A percentile compares a stretch with the other conserved stretches of the same genome.
phyloP scores from a whole-genome alignment of 2,888 invertebrate species.

The Orthosia gracilis region DNA sequence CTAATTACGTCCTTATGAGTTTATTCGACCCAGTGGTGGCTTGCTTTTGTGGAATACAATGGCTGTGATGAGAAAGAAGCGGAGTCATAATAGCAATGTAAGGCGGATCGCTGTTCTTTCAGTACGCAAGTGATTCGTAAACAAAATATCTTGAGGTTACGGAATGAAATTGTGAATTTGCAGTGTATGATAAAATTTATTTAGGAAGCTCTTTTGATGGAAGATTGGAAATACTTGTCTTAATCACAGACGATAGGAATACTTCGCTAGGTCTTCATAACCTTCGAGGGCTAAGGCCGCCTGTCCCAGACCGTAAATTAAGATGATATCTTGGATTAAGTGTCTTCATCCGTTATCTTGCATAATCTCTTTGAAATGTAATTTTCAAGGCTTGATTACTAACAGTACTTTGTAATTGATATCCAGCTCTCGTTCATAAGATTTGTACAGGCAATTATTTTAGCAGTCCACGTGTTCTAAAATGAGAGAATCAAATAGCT shows the following conservation, averaged over 20 bases:
- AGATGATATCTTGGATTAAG: slow-evolving; percentile 38
- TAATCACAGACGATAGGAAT: not conserved
- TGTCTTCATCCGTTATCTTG: slow-evolving; percentile 13
- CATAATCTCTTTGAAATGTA: slow-evolving; percentile 28
- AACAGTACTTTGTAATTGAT: slow-evolving; percentile 17
- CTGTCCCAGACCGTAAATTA: slow-evolving; percentile 25
- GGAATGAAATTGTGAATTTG: slow-evolving; percentile 10
- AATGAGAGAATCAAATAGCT: slow-evolving; percentile 45
- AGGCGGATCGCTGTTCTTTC: slow-evolving; percentile 43
- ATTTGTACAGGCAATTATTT: slow-evolving; percentile 25
- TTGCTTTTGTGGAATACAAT: slow-evolving; percentile 62
- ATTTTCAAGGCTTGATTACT: slow-evolving; percentile 24
- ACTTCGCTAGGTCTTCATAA: slow-evolving; percentile 1
- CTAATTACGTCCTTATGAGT: slow-evolving; percentile 58
- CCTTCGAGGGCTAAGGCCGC: slow-evolving; percentile 11
- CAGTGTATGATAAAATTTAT: slow-evolving; percentile 10
- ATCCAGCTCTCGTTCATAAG: slow-evolving; percentile 1
- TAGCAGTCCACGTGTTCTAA: slow-evolving; percentile 33
- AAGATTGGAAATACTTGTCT: slow-evolving; percentile 12
- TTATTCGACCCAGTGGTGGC: slow-evolving; percentile 46
- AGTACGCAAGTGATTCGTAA: slow-evolving; percentile 7
- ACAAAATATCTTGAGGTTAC: slow-evolving; percentile 23
- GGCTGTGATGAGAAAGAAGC: slow-evolving; percentile 70
- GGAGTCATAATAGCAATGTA: slow-evolving; percentile 69
- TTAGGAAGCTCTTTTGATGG: not conserved